These are phyloP conservation scores for Lepidonotus clava DNA, from an alignment of 2,888 invertebrate genomes.

Conservation along the genomic window DNA sequence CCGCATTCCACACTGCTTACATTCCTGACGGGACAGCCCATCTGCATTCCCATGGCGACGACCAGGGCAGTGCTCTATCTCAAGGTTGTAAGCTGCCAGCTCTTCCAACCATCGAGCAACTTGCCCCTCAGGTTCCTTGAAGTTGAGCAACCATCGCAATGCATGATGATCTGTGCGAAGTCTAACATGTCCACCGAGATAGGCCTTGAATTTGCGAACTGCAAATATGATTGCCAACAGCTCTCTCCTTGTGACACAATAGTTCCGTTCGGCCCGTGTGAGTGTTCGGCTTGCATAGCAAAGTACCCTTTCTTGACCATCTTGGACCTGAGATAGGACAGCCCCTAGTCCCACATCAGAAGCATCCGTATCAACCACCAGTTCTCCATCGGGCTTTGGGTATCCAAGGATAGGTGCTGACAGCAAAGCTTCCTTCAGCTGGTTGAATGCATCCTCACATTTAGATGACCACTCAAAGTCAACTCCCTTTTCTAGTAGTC, in stretches of 20 bases:
- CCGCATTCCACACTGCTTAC: neutral
- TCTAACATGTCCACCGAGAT: neutral
- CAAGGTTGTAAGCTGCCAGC: neutral
- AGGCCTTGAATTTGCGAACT: neutral
- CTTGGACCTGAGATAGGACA: neutral
- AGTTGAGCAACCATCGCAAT: neutral
- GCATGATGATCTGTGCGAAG: neutral
- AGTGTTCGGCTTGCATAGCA: neutral
- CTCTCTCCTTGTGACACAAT: neutral
- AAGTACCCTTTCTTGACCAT: neutral
- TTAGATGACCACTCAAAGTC: neutral
- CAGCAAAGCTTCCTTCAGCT: slow-evolving; percentile 20
- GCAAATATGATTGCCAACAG: neutral
- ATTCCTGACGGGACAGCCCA: neutral
- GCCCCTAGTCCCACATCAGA: neutral
- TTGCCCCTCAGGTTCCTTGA: neutral
- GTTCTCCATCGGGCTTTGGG: neutral
- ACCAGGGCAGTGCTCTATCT: neutral
- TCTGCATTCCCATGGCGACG: neutral
- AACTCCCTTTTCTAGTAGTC: neutral
- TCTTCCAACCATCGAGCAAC: neutral
- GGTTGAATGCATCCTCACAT: slow-evolving; percentile 20
- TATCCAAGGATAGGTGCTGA: neutral
- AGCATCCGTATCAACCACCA: neutral
- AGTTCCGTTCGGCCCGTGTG: neutral